Conservation (phyloP, 2,888 invertebrate genomes). For the Drosophila antonietae region DNA sequence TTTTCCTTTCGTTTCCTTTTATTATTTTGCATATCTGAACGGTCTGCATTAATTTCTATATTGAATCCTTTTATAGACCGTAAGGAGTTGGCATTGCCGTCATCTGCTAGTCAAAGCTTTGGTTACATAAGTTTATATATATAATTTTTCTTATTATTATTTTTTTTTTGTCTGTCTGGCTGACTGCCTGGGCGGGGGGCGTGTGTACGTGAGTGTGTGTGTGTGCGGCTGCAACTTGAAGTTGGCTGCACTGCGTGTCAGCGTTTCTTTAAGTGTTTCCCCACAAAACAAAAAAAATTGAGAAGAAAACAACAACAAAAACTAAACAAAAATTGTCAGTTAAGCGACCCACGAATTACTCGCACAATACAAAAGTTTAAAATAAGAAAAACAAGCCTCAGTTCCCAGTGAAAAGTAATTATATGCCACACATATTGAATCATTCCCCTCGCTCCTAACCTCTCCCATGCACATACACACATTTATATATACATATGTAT, state of each 20-base stretch:
- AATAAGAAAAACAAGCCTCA: conserved; percentile 20
- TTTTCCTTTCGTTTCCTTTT: conserved; percentile 34
- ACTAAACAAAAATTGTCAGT: conserved; percentile 53
- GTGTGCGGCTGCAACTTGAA: conserved; percentile 1
- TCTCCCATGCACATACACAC: neutral
- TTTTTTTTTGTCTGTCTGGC: conserved; percentile 5
- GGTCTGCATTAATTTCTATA: conserved; percentile 69
- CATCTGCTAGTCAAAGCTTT: conserved; percentile 25
- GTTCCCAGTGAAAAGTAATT: conserved; percentile 57
- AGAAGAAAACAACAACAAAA: neutral
- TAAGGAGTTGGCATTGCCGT: conserved; percentile 18
- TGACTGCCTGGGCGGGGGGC: neutral
- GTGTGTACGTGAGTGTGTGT: neutral
- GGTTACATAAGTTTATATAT: neutral
- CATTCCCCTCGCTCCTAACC: neutral
- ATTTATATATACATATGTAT: neutral
- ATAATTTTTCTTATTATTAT: neutral
- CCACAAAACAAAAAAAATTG: conserved; percentile 12
- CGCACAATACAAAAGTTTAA: conserved; percentile 33
- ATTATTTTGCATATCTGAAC: conserved; percentile 33
- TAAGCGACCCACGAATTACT: conserved; percentile 57
- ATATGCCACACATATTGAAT: conserved; percentile 51
- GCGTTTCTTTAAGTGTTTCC: conserved; percentile 44
- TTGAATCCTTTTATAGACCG: conserved; percentile 68
- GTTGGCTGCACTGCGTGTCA: conserved; percentile 56